A percentile compares a stretch with the other conserved stretches of the same genome.
Conservation (phyloP, 2,113 vertebrate genomes). For the Strix uralensis region DNA sequence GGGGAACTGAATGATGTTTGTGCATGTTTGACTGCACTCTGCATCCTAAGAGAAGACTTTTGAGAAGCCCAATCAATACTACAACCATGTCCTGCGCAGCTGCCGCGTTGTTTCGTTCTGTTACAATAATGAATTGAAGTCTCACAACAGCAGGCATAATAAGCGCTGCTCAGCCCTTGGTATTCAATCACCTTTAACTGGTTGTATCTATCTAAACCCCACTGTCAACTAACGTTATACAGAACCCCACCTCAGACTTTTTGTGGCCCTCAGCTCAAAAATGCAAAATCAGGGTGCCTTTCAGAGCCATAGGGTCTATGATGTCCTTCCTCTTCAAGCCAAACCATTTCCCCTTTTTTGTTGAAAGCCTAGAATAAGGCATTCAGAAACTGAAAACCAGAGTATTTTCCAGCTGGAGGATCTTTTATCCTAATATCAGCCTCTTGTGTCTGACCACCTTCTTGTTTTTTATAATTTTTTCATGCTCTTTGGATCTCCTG, state of each 20-base stretch:
- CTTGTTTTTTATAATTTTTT: constrained; percentile 15
- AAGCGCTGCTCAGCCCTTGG: constrained; percentile 78
- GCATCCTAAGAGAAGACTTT: constrained; percentile 85
- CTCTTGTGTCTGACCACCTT: neutral
- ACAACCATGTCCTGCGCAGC: constrained; percentile 70
- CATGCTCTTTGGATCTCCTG: neutral
- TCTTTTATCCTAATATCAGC: constrained; percentile 23
- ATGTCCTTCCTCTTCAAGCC: neutral
- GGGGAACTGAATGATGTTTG: constrained; percentile 74
- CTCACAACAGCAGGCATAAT: constrained; percentile 83
- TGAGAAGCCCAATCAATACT: constrained; percentile 81
- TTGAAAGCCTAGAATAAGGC: constrained; percentile 42
- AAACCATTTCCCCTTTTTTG: constrained; percentile 3
- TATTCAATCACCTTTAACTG: constrained; percentile 84
- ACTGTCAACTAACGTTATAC: constrained; percentile 52
- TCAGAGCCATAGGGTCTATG: neutral
- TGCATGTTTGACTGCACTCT: constrained; percentile 80
- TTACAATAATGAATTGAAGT: constrained; percentile 81
- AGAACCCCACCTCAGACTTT: constrained; percentile 57
- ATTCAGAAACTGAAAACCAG: constrained; percentile 23
- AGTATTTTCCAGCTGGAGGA: constrained; percentile 16
- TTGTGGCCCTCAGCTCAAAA: constrained; percentile 53
- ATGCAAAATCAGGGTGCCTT: constrained; percentile 37
- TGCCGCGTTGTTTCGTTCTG: constrained; percentile 72
- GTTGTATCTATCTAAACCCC: constrained; percentile 64